Base-by-base conservation (phyloP, 1,140 invertebrate species). In the Hyposmocoma kahamanoa region DNA sequence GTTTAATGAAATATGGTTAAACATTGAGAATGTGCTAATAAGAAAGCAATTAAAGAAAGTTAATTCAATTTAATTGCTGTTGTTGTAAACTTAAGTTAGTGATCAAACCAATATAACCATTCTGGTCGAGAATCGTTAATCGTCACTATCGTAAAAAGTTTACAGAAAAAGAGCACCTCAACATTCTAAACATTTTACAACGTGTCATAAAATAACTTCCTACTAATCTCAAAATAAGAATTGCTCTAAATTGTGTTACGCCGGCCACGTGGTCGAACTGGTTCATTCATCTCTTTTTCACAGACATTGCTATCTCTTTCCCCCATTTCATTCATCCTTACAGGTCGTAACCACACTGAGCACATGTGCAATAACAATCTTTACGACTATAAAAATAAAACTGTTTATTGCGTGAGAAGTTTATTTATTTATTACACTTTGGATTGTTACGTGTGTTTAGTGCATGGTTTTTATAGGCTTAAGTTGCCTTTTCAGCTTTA, bases 401-500 rank as follows among this genome's bases (percentile, higher is more conserved):
- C 49, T 59, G 71, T 79, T 81, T 82, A 81, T 81, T 79, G 78
- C 56, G 57, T 83, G 75, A 62, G 65, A 64, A 66, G 43, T 78
- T 78, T 83, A 75, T 81, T 83, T 78, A 77, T 83, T 82, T 81
- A 78, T 50, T 66, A 73, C 76, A 58, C 52, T 81, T 84, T 76
- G 62, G 68, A 77, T 67, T 69, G 71, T 69, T 56, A 59, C 34
- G 50, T 53, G 62, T 62, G 72, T 84, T 84, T 84, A 84, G 81
- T 83, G 81, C 79, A 84, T 76, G 81, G 77, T 81, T 84, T 83
- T 84, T 83, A 84, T 84, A 81, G 79, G 77, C 72, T 77, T 81
- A 78, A 84, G 69, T 83, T 83, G 79, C 77, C 81, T 83, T 84
- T 84, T 83, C 79, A 84, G 79, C 75, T 84, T 81, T 84, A 84